Conservation (phyloP, 2,888 invertebrate genomes). For the Drosophila neoperkinsi region DNA sequence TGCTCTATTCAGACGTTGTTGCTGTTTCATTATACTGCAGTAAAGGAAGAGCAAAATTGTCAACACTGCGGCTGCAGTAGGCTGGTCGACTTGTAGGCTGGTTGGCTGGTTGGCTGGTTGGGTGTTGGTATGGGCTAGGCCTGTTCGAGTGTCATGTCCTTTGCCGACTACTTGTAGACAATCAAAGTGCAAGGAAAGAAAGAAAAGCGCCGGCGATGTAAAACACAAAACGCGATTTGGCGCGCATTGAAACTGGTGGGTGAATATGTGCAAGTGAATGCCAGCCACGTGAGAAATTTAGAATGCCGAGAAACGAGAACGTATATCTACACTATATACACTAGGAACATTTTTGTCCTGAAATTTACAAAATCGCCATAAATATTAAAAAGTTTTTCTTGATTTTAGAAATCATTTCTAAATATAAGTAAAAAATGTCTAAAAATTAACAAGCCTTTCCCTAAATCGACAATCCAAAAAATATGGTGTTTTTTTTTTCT, state of each 20-base stretch:
- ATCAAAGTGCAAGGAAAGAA: constrained; percentile 52
- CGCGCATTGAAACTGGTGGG: constrained; percentile 60
- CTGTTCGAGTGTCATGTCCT: constrained; percentile 70
- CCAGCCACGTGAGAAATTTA: constrained; percentile 9
- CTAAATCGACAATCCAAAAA: background rate
- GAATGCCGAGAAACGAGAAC: background rate
- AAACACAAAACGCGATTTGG: constrained; percentile 75
- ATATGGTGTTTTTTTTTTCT: background rate
- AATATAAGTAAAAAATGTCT: background rate
- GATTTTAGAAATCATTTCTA: background rate
- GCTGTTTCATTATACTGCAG: constrained; percentile 20
- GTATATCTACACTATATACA: background rate
- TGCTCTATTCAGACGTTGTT: background rate
- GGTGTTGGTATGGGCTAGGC: constrained; percentile 37
- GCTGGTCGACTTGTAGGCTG: background rate
- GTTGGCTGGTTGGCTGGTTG: background rate
- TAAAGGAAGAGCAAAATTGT: constrained; percentile 28
- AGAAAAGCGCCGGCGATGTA: constrained; percentile 61
- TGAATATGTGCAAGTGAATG: background rate
- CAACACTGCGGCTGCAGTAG: constrained; percentile 45
- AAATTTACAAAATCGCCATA: background rate
- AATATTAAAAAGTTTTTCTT: background rate
- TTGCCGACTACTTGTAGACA: constrained; percentile 72
- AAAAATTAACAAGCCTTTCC: background rate
- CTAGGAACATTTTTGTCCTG: fast-evolving